These are phyloP conservation scores for Arion vulgaris DNA, from an alignment of 1,140 invertebrate genomes.

Conservation along the genomic window DNA sequence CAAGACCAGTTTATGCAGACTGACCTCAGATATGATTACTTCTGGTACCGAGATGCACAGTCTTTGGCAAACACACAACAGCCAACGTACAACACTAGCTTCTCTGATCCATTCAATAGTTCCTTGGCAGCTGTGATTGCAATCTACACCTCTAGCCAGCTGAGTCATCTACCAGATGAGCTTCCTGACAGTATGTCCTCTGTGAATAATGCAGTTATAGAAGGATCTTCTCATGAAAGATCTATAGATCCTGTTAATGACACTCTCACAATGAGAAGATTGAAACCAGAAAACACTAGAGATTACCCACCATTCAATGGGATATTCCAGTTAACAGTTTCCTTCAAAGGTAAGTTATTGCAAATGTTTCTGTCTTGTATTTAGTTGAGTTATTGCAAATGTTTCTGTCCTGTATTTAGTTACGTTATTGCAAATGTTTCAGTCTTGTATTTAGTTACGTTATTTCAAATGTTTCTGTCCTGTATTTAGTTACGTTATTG, in stretches of 20 bases:
- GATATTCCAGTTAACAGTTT: not conserved
- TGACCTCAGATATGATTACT: not conserved
- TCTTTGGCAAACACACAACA: not conserved
- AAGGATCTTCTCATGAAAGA: not conserved
- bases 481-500: too few relatives aligned
- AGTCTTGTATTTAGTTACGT: too few relatives aligned
- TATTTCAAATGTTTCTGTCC: too few relatives aligned
- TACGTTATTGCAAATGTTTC: too few relatives aligned
- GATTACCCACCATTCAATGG: not conserved
- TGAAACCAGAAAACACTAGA: not conserved
- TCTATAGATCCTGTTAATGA: not conserved
- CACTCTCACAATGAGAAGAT: not conserved
- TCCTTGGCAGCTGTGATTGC: not conserved
- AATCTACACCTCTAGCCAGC: too few relatives aligned
- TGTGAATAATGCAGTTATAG: not conserved
- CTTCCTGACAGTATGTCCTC: not conserved
- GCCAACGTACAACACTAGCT: not conserved
- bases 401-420: too few relatives aligned
- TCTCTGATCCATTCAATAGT: not conserved
- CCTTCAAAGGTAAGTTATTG: conserved; percentile 2
- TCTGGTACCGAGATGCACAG: not conserved
- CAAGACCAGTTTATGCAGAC: conserved; percentile 1
- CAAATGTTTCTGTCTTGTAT: not conserved
- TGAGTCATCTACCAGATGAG: too few relatives aligned
- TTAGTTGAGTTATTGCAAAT: not conserved